A percentile compares a stretch with the other conserved stretches of the same genome.
Evolutionary conservation across 2,113 vertebrate species (phyloP).

Genomic region (Telmatochromis brachygnathus): DNA sequence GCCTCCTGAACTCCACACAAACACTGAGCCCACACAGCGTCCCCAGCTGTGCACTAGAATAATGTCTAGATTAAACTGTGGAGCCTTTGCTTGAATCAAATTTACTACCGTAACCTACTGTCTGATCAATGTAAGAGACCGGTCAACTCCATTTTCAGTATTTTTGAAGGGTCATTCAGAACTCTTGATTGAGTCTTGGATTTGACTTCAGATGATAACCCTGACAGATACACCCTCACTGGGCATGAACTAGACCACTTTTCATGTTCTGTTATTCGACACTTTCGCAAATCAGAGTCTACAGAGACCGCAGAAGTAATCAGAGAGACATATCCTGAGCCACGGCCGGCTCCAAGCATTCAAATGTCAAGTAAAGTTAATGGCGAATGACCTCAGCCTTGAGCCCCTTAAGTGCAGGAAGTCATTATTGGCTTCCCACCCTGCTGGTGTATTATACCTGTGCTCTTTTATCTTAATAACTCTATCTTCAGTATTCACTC

Average conservation of each 20-base stretch:
- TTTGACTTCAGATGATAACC: background rate
- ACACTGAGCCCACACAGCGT: background rate
- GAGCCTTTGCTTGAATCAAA: background rate
- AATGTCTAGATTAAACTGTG: background rate
- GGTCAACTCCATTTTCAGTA: background rate
- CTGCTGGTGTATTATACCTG: background rate
- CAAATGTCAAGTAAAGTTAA: constrained; percentile 8
- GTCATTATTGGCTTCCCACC: background rate
- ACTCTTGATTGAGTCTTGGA: background rate
- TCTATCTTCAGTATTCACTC: background rate
- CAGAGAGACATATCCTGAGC: background rate
- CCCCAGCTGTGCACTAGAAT: background rate
- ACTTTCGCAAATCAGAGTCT: background rate
- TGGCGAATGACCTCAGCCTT: constrained; percentile 8
- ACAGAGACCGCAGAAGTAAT: background rate
- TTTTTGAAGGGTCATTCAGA: background rate
- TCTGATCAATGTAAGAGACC: background rate
- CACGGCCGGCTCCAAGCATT: background rate
- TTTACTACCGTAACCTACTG: background rate
- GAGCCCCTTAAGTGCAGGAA: constrained; percentile 7
- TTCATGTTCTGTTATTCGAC: background rate
- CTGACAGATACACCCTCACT: background rate
- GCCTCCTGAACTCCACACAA: background rate
- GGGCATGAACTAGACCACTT: background rate
- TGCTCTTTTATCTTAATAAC: background rate